A percentile compares a stretch with the other conserved stretches of the same genome.
Evolutionary conservation across 2,797 vertebrate species (phyloP).

Genomic region (Balearica regulorum): DNA sequence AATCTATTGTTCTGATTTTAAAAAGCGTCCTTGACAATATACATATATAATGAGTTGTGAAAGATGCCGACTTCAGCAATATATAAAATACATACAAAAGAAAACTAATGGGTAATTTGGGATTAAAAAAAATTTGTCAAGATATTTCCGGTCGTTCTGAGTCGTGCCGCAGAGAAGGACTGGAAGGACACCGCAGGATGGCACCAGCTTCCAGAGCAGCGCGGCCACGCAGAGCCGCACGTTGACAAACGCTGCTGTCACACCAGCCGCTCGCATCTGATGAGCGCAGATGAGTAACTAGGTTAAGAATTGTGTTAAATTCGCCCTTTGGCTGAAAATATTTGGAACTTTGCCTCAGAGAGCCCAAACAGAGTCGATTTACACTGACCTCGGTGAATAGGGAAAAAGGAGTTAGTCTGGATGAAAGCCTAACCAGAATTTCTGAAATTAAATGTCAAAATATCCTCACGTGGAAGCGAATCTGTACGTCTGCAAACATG

Average conservation of each 20-base stretch:
- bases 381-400: fast-evolving
- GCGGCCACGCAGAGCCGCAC: background rate
- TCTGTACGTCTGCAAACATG: fast-evolving
- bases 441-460: background rate
- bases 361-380: fast-evolving
- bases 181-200: background rate
- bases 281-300: fast-evolving
- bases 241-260: fast-evolving
- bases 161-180: background rate
- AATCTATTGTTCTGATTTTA: background rate
- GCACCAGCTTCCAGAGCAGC: background rate
- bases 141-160: fast-evolving
- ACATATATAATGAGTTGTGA: background rate
- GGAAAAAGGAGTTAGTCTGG: background rate
- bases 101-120: background rate
- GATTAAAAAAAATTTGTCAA: fast-evolving
- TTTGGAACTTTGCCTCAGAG: background rate
- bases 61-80: background rate
- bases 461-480: background rate
- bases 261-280: background rate
- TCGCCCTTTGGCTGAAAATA: background rate
- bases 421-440: background rate
- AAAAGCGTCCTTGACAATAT: background rate
- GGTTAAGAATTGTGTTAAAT: background rate
- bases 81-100: background rate